Percentiles rank a stretch among this genome's conserved stretches.
Evolutionary conservation across 2,113 vertebrate genomes (phyloP).

Genomic region (Prinia subflava): DNA sequence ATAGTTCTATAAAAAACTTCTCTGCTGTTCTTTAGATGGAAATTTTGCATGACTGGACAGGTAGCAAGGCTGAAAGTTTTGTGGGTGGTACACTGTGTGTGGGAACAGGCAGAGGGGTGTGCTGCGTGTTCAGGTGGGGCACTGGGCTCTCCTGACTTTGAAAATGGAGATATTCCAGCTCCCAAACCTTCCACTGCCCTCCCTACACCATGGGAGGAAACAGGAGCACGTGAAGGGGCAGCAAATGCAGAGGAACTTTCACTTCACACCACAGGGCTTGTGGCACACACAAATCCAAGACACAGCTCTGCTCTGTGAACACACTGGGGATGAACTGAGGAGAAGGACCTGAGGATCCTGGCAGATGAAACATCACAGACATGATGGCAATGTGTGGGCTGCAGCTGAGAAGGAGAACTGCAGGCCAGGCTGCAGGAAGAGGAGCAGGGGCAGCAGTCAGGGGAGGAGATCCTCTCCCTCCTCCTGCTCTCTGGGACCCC

Average conservation of each 20-base stretch:
- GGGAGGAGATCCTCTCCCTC: neutral
- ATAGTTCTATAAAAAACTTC: neutral
- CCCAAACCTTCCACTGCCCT: neutral
- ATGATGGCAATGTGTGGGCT: fast-evolving
- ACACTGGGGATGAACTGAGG: neutral
- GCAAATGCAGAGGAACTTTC: neutral
- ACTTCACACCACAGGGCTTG: neutral
- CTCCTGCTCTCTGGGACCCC: neutral
- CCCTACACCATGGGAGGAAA: neutral
- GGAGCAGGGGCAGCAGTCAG: neutral
- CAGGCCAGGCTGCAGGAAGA: neutral
- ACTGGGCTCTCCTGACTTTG: neutral
- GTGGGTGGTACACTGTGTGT: neutral
- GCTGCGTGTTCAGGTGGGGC: neutral
- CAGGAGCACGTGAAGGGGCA: fast-evolving
- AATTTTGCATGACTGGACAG: neutral
- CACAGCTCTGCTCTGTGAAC: neutral
- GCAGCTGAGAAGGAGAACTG: neutral
- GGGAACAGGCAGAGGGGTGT: neutral
- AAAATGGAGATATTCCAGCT: neutral
- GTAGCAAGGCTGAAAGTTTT: neutral
- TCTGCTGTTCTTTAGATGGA: neutral
- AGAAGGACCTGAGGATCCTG: neutral
- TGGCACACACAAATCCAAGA: neutral
- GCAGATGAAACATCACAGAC: neutral